Conservation (phyloP, 2,797 vertebrate species). For the Amphiprion clarkii region DNA sequence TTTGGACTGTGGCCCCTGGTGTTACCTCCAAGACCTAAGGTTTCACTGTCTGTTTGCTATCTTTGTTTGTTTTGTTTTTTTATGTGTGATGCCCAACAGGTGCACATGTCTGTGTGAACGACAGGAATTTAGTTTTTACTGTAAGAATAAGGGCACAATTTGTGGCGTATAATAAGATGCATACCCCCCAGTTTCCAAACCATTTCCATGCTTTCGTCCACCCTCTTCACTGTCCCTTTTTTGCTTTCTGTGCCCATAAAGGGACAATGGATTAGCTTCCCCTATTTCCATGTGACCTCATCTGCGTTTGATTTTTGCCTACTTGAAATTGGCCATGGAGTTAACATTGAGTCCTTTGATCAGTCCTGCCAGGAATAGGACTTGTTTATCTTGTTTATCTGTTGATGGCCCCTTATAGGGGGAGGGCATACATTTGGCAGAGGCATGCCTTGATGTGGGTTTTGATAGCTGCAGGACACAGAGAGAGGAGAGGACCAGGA, state of each 20-base stretch:
- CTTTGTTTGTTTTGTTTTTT: conserved; percentile 2
- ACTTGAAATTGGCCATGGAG: conserved; percentile 82
- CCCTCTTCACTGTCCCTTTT: conserved; percentile 53
- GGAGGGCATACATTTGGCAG: conserved; percentile 76
- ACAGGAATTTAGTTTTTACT: conserved; percentile 25
- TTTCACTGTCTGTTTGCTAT: not conserved
- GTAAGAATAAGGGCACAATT: conserved; percentile 5
- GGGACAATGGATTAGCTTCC: conserved; percentile 67
- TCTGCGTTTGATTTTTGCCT: conserved; percentile 84
- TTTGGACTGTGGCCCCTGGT: conserved; percentile 39
- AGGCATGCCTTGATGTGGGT: conserved; percentile 82
- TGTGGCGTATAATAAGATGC: conserved; percentile 5
- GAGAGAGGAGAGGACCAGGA: conserved; percentile 68
- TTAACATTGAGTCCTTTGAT: conserved; percentile 84
- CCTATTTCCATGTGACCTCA: conserved; percentile 78
- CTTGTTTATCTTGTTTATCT: conserved; percentile 88
- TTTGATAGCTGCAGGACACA: conserved; percentile 78
- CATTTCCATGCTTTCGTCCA: conserved; percentile 36
- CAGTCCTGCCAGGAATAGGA: conserved; percentile 83
- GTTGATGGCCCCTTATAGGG: conserved; percentile 83
- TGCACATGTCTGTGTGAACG: conserved; percentile 39
- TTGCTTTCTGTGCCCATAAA: conserved; percentile 62
- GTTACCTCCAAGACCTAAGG: conserved; percentile 18
- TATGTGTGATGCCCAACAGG: conserved; percentile 43
- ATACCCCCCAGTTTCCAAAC: conserved; percentile 21